A percentile compares a stretch with the other conserved stretches of the same genome.
Conservation (phyloP, 2,797 vertebrate species). For the Pangasius mekongensis region DNA sequence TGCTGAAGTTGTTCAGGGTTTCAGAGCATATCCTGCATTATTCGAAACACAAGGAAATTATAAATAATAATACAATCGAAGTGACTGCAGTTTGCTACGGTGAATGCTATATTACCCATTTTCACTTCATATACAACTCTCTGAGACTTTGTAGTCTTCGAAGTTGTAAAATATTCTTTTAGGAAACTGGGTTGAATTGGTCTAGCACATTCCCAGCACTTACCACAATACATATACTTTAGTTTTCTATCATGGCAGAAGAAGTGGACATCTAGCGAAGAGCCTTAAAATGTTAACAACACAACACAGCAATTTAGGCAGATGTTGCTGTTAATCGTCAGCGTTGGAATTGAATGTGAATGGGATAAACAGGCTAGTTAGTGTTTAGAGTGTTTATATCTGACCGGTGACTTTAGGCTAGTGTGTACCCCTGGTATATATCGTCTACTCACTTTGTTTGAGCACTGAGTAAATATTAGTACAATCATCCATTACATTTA, state of each 20-base stretch:
- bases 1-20: not conserved
- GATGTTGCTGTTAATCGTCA: slow-evolving; percentile 12
- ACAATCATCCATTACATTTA: slow-evolving; percentile 44
- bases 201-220: not conserved
- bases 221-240: not conserved
- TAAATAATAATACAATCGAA: not conserved
- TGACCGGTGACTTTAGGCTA: slow-evolving; percentile 24
- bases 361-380: slow-evolving; percentile 46
- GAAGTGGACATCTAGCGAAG: not conserved
- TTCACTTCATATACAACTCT: not conserved
- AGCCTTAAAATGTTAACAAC: slow-evolving; percentile 20
- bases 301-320: slow-evolving; percentile 7
- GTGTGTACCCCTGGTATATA: slow-evolving; percentile 29
- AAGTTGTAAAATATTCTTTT: not conserved
- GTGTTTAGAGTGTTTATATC: slow-evolving; percentile 35
- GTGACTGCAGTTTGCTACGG: not conserved
- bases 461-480: slow-evolving; percentile 53
- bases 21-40: not conserved
- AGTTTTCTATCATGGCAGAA: not conserved
- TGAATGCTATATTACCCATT: not conserved
- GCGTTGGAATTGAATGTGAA: slow-evolving; percentile 14
- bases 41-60: not conserved
- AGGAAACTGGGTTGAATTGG: not conserved
- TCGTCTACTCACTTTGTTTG: slow-evolving; percentile 46
- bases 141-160: not conserved